Percentiles rank a stretch among this genome's conserved stretches.
phyloP scores from a whole-genome alignment of 1,140 invertebrate species.

The Drosophila pachea region DNA sequence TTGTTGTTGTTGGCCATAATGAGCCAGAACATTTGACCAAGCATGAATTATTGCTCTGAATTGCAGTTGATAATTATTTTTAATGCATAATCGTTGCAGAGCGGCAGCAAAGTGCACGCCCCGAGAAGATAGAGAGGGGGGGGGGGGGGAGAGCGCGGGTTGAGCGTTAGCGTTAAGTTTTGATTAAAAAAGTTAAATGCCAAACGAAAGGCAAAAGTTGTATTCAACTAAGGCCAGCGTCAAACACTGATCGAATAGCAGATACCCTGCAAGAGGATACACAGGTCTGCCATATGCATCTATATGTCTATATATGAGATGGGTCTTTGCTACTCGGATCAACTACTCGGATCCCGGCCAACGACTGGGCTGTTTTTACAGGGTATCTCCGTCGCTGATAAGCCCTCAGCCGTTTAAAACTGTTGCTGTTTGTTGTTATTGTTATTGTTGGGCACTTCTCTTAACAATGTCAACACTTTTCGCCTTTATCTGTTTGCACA shows the following conservation, averaged over 20 bases:
- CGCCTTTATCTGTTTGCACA: constrained; percentile 75
- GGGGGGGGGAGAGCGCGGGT: not conserved
- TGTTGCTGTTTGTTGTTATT: constrained; percentile 53
- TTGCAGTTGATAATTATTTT: constrained; percentile 35
- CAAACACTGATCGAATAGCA: not conserved
- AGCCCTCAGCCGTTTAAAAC: not conserved
- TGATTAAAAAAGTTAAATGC: constrained; percentile 63
- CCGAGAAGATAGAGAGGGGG: not conserved
- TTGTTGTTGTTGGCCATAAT: constrained; percentile 35
- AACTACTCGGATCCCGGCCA: too few relatives aligned
- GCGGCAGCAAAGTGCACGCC: not conserved
- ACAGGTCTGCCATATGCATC: not conserved
- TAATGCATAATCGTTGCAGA: constrained; percentile 12
- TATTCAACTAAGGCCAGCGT: constrained; percentile 41
- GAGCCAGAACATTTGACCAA: constrained; percentile 38
- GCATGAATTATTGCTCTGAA: constrained; percentile 43
- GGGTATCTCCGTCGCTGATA: constrained; percentile 7
- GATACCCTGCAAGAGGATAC: not conserved
- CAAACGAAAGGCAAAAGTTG: constrained; percentile 21
- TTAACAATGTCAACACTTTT: constrained; percentile 71
- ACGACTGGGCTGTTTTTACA: constrained; percentile 1
- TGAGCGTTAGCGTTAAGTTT: constrained; percentile 23
- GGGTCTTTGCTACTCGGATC: too few relatives aligned
- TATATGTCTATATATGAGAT: not conserved
- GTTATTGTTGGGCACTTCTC: constrained; percentile 49